Evolutionary conservation across 1,140 invertebrate genomes (phyloP).

Genomic region (Medauroidea extradentata): DNA sequence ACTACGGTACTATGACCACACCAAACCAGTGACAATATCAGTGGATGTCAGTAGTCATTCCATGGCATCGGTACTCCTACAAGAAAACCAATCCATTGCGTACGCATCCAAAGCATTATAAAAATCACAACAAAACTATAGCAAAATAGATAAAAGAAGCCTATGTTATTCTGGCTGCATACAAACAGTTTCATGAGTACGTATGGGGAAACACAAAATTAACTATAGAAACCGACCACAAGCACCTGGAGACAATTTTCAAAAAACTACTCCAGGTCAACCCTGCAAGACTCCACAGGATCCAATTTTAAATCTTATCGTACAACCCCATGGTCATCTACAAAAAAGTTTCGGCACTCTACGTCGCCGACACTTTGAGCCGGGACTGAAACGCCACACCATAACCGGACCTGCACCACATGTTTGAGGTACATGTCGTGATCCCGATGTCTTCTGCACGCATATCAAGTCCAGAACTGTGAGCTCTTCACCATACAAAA

Average conservation of each 20-base stretch:
- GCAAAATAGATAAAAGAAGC: too few species aligned
- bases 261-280: conserved; percentile 33
- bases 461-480: too few species aligned
- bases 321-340: neutral
- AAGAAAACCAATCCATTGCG: conserved; percentile 31
- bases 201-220: conserved; percentile 19
- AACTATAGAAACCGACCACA: conserved; percentile 36
- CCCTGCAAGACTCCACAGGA: conserved; percentile 32
- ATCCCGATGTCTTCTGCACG: too few species aligned
- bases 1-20: conserved; percentile 25
- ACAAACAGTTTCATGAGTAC: too few species aligned
- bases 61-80: conserved; percentile 32
- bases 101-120: conserved; percentile 23
- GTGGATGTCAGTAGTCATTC: conserved; percentile 20
- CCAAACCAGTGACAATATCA: conserved; percentile 12
- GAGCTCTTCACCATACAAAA: too few species aligned
- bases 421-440: too few species aligned
- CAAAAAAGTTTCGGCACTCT: too few species aligned
- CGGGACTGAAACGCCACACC: too few species aligned
- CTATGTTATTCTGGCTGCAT: too few species aligned
- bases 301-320: neutral
- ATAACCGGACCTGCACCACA: too few species aligned
- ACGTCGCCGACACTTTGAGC: neutral
- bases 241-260: conserved; percentile 33
- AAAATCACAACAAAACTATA: conserved; percentile 19